A percentile compares a stretch with the other conserved stretches of the same genome.
Conservation (phyloP, 2,888 invertebrate genomes). For the Hirtodrosophila trivittata region DNA sequence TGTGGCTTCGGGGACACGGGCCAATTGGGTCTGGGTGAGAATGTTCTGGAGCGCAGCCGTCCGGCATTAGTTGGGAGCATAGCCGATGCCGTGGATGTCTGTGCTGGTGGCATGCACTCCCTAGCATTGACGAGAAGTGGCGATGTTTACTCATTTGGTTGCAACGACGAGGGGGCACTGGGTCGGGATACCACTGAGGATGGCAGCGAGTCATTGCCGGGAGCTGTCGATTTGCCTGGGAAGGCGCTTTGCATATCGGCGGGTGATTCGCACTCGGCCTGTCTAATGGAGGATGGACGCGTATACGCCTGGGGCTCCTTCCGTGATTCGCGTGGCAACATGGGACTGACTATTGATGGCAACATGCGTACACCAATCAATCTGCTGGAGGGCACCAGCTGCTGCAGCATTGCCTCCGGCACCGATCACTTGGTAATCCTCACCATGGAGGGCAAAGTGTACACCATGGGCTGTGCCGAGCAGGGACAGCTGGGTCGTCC, state of each 20-base stretch:
- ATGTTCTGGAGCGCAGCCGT: slow-evolving; percentile 87
- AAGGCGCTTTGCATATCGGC: slow-evolving; percentile 90
- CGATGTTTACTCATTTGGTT: slow-evolving; percentile 88
- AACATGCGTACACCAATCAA: slow-evolving; percentile 87
- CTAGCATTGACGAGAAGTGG: slow-evolving; percentile 91
- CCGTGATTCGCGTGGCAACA: slow-evolving; percentile 95
- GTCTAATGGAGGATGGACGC: slow-evolving; percentile 92
- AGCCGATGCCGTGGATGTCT: slow-evolving; percentile 87
- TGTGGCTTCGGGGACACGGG: slow-evolving; percentile 96
- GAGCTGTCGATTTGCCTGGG: slow-evolving; percentile 87
- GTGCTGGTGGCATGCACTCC: slow-evolving; percentile 98
- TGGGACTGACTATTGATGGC: slow-evolving; percentile 90
- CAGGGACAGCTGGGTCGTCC: slow-evolving; percentile 95
- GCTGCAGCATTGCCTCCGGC: slow-evolving; percentile 95
- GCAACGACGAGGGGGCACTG: slow-evolving; percentile 98
- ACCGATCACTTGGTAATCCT: slow-evolving; percentile 95
- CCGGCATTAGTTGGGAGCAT: slow-evolving; percentile 86
- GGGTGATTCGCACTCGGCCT: slow-evolving; percentile 97
- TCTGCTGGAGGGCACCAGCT: slow-evolving; percentile 86
- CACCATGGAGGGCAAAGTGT: slow-evolving; percentile 88
- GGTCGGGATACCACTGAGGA: slow-evolving; percentile 93
- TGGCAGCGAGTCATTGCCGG: slow-evolving; percentile 91
- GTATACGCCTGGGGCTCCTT: slow-evolving; percentile 97
- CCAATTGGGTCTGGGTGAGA: slow-evolving; percentile 92
- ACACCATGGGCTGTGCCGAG: slow-evolving; percentile 95